A percentile compares a stretch with the other conserved stretches of the same genome.
phyloP scores from a whole-genome alignment of 2,888 invertebrate species.

The Sialis fuliginosa region DNA sequence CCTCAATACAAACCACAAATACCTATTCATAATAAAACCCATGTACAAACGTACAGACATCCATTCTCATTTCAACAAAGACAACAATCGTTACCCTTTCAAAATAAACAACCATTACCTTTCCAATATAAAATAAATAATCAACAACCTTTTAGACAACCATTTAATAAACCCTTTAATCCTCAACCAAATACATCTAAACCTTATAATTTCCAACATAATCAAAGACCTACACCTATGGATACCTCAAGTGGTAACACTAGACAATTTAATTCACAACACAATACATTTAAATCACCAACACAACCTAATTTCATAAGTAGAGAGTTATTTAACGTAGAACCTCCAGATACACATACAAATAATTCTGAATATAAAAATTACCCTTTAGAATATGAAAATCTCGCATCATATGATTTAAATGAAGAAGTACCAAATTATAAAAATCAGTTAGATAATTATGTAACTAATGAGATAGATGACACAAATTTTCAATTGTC shows the following conservation, averaged over 20 bases:
- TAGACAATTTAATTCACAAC: too few species aligned
- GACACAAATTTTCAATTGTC: neutral
- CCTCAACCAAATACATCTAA: neutral
- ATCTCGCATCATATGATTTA: neutral
- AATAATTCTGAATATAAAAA: too few species aligned
- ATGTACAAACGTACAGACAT: too few species aligned
- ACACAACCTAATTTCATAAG: too few species aligned
- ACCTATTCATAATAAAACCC: neutral
- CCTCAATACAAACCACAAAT: neutral
- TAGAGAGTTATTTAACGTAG: too few species aligned
- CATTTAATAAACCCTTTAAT: neutral
- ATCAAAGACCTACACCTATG: neutral
- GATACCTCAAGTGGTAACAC: neutral
- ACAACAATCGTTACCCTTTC: neutral
- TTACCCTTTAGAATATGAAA: too few species aligned
- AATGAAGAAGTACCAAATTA: neutral
- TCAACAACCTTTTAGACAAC: neutral
- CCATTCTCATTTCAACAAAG: too few species aligned
- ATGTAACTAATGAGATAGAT: neutral
- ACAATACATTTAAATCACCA: too few species aligned
- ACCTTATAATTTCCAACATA: neutral
- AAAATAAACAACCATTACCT: neutral
- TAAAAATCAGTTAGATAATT: neutral
- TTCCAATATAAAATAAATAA: neutral
- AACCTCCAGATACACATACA: too few species aligned